Base-by-base conservation (phyloP, 2,113 vertebrate species). In the Neolamprologus modestus region DNA sequence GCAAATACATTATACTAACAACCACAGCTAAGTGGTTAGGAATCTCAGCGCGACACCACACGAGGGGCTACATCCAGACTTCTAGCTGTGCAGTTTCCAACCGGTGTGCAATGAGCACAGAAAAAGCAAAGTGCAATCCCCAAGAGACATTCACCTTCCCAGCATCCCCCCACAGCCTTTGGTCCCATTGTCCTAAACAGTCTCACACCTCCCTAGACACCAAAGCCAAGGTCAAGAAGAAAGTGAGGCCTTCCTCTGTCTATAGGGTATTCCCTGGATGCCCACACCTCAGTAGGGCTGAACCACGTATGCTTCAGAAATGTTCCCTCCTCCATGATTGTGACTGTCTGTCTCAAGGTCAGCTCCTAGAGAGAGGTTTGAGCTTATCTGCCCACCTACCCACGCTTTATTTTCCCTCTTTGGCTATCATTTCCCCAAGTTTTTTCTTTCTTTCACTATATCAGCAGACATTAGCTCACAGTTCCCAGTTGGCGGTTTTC, bases 271-370 rank as follows among this genome's bases (percentile, higher is more conserved):
- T 95, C 95, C 94, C 94, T 87, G 54, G 93, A 90, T 92, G 90
- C 90, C 88, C 50, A 17, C 88, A 86, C 88, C 93, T 93, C 83
- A 52, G 87, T 82, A 57, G 24, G 80, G 87, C 89, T 79, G 81
- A 92, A 91, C 87, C 19, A 26, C 10, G 40, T 83, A 87, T 57
- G 94, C 94, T 92, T 84, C 86, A 93, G 92, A 93, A 96, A 92
- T 88, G 90, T 88, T 88, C 92, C 91, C 92, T 92, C 94, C 93
- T 94, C 73, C 83, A 90, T 93, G 93, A 91, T 94, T 96, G 95
- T 95, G 95, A 93, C 86, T 54, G 63, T 89, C 92, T 89, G 79
- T 89, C 86, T 93, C 95, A 97, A 96, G 96, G 96, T 97, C 95
- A 94, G 80, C 61, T 92, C 87, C 87, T 84, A 92, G 81, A 61